phyloP scores from a whole-genome alignment of 23 tunicate species.

The Styela clava region DNA sequence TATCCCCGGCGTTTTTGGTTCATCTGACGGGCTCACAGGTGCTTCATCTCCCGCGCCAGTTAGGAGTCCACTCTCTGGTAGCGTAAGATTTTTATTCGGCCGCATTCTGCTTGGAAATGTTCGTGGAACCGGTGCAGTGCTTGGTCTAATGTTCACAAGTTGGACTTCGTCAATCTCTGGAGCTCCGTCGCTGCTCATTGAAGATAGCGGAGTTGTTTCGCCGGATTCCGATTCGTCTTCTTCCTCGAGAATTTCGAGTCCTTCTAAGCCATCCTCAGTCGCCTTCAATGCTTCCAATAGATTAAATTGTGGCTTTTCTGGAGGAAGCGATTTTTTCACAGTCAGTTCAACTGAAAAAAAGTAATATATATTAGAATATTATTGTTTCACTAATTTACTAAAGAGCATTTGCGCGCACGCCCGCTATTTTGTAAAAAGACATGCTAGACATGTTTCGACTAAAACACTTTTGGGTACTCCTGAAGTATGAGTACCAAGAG shows the following conservation, averaged over 20 bases:
- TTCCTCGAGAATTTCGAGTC: slow-evolving; percentile 22
- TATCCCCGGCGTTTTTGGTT: slow-evolving; percentile 1
- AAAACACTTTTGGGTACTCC: too few relatives aligned
- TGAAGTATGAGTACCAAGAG: too few relatives aligned
- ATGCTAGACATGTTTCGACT: too few relatives aligned
- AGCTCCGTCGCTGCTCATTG: slow-evolving; percentile 23
- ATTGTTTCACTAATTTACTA: too few relatives aligned
- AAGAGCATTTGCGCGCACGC: too few relatives aligned
- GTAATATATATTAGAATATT: too few relatives aligned
- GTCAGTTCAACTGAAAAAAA: background rate
- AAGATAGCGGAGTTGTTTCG: slow-evolving; percentile 5
- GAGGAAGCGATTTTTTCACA: background rate
- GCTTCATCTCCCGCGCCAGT: background rate
- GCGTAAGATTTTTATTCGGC: background rate
- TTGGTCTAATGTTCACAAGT: slow-evolving; percentile 57
- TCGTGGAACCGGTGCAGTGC: slow-evolving; percentile 56
- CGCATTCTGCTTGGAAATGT: background rate
- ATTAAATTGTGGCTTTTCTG: background rate
- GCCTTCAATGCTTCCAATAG: slow-evolving; percentile 13
- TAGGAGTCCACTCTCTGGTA: background rate
- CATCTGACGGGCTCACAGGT: background rate
- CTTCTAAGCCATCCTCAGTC: slow-evolving; percentile 27
- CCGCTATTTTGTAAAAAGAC: too few relatives aligned
- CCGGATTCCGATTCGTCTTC: slow-evolving; percentile 21
- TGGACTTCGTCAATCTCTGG: slow-evolving; percentile 39